A percentile compares a stretch with the other conserved stretches of the same genome.
These are phyloP conservation scores for Bedellia somnulentella DNA, from an alignment of 2,888 invertebrate genomes.

Conservation along the genomic window DNA sequence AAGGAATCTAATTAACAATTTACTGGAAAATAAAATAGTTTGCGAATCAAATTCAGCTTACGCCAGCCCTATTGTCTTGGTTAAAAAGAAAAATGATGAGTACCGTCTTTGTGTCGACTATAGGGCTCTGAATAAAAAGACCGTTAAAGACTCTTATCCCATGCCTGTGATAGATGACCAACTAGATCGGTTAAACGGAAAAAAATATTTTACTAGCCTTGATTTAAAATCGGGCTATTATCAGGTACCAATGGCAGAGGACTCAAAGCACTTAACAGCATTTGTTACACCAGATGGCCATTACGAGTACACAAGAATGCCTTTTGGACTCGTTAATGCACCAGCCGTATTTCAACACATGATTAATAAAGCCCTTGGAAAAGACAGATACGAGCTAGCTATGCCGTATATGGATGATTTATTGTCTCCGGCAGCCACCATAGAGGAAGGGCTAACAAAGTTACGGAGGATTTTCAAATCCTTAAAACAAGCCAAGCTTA, in stretches of 20 bases:
- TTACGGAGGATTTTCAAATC: constrained; percentile 7
- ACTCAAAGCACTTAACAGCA: constrained; percentile 16
- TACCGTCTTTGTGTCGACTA: constrained; percentile 14
- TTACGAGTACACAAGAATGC: constrained; percentile 15
- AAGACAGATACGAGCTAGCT: constrained; percentile 5
- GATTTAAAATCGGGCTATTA: constrained; percentile 16
- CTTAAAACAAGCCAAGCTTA: constrained; percentile 8
- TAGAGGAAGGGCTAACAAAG: constrained; percentile 8
- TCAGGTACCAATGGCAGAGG: constrained; percentile 14
- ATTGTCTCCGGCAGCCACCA: constrained; percentile 10
- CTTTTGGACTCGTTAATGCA: constrained; percentile 15
- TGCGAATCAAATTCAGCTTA: constrained; percentile 11
- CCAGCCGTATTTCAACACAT: constrained; percentile 16
- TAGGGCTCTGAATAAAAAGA: constrained; percentile 9
- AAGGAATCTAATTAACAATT: constrained; percentile 5
- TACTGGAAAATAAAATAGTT: constrained; percentile 1
- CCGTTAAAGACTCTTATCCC: constrained; percentile 15
- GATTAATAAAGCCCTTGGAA: constrained; percentile 10
- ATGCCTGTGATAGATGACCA: constrained; percentile 17
- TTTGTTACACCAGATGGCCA: constrained; percentile 19
- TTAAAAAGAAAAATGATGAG: constrained; percentile 13
- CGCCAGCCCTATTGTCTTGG: constrained; percentile 14
- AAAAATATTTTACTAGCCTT: constrained; percentile 14
- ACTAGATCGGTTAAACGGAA: constrained; percentile 14
- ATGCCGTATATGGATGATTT: constrained; percentile 17